Percentiles rank a stretch among this genome's conserved stretches.
phyloP scores from a whole-genome alignment of 2,888 invertebrate genomes.

The Timema podura region DNA sequence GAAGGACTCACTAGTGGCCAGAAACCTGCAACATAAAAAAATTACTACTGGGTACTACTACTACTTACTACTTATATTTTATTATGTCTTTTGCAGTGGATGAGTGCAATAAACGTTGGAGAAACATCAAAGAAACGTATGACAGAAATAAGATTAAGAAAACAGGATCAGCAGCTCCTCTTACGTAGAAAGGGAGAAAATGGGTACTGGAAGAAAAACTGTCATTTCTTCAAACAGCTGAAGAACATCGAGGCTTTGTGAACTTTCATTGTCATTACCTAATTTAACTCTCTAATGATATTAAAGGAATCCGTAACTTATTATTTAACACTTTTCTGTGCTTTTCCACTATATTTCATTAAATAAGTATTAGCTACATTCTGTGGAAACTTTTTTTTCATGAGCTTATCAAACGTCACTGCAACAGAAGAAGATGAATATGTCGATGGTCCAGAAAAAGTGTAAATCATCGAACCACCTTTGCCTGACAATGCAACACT shows the following conservation, averaged over 20 bases:
- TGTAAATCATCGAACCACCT: neutral
- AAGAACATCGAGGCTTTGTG: constrained; percentile 2
- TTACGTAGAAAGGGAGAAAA: constrained; percentile 18
- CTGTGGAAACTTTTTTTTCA: neutral
- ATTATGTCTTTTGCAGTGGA: constrained; percentile 22
- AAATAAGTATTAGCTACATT: too few species aligned
- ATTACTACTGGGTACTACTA: neutral
- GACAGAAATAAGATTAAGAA: constrained; percentile 23
- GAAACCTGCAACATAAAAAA: neutral
- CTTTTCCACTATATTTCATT: too few species aligned
- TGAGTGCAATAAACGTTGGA: constrained; percentile 28
- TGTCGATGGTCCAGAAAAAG: neutral
- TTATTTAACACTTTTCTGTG: too few species aligned
- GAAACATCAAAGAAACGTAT: constrained; percentile 28
- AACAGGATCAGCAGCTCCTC: constrained; percentile 19
- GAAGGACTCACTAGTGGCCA: constrained; percentile 4
- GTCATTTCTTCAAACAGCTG: constrained; percentile 14
- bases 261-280: neutral
- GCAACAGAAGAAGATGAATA: too few species aligned
- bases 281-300: too few species aligned
- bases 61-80: neutral
- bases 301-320: too few species aligned
- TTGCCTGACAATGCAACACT: neutral
- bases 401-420: constrained; percentile 9
- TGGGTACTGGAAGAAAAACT: constrained; percentile 25